Percentiles rank a stretch among this genome's conserved stretches.
phyloP scores from a whole-genome alignment of 2,888 invertebrate species.

The Mesopsocus fuscifrons region DNA sequence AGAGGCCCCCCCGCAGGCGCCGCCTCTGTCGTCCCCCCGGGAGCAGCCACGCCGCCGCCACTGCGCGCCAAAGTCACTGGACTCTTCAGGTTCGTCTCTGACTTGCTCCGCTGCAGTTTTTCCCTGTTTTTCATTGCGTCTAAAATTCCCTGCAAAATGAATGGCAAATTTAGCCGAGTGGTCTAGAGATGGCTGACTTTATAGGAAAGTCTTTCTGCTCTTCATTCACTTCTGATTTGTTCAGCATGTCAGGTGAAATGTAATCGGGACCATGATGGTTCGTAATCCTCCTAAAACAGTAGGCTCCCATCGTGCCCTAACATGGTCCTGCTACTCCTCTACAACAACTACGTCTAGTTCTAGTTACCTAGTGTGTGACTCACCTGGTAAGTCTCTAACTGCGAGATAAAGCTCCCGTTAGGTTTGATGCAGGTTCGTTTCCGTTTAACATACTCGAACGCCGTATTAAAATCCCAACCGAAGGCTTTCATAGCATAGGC shows the following conservation, averaged over 20 bases:
- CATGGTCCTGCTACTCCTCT: too few relatives aligned
- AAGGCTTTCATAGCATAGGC: slow-evolving; percentile 98
- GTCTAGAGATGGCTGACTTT: too few relatives aligned
- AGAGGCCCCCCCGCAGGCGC: slow-evolving; percentile 37
- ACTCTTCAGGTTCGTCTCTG: slow-evolving; percentile 72
- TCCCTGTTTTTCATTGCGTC: slow-evolving; percentile 93
- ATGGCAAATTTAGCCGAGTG: too few relatives aligned
- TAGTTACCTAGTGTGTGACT: too few relatives aligned
- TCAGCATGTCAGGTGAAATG: too few relatives aligned
- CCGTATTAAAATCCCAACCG: slow-evolving; percentile 80
- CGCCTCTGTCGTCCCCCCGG: slow-evolving; percentile 17
- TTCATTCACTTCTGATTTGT: too few relatives aligned
- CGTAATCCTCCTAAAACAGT: too few relatives aligned
- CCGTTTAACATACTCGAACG: slow-evolving; percentile 74
- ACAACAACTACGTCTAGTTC: too few relatives aligned
- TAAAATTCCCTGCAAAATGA: slow-evolving; percentile 56
- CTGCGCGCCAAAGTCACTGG: slow-evolving; percentile 24
- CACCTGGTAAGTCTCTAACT: slow-evolving; percentile 71
- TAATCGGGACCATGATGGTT: too few relatives aligned
- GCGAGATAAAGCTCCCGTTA: slow-evolving; percentile 83
- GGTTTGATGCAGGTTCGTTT: slow-evolving; percentile 90
- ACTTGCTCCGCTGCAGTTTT: slow-evolving; percentile 79
- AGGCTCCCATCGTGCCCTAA: too few relatives aligned
- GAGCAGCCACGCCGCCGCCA: slow-evolving; percentile 11
- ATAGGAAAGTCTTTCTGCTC: too few relatives aligned